Evolutionary conservation across 2,888 invertebrate species (phyloP), one percentile per base, ranked within the genome.

Genomic region (Plagodis dolabraria): DNA sequence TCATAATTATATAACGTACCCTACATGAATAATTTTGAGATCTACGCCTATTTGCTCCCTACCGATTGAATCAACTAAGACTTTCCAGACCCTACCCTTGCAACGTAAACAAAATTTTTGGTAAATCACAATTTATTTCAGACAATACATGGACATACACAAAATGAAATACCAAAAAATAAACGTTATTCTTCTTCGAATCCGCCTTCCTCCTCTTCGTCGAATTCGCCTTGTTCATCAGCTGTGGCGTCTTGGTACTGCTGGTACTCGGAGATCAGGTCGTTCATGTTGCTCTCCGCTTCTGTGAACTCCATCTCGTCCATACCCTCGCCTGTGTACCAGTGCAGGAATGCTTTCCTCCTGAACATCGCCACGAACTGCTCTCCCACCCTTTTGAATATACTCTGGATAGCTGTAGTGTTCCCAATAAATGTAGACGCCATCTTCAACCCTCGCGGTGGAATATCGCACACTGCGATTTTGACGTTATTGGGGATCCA

Each of bases 251-350:
- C 94, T 79, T 96, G 96, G 86, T 96, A 96, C 85, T 96, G 96
- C 75, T 96, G 96, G 86, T 96, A 96, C 77, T 96, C 96, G 0
- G 95, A 95, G 60, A 96, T 94, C 43, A 96, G 81, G 80, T 95
- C 95, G 71, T 95, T 95, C 95, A 97, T 95, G 89, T 96, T 98
- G 79, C 96, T 96, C 83, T 97, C 97, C 0, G 98, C 97, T 87
- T 98, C 98, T 1, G 97, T 96, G 93, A 97, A 97, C 87, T 97
- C 97, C 96, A 97, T 96, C 82, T 97, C 97, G 78, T 97, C 97
- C 97, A 97, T 97, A 70, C 97, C 97, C 83, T 98, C 97, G 57
- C 97, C 97, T 42, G 97, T 97, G 90, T 97, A 99, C 98, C 98
- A 99, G 94, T 98, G 98, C 75, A 98, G 94, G 95, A 98, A 98